Conservation (phyloP, 2,113 vertebrate species). For the Pomatostomus ruficeps region DNA sequence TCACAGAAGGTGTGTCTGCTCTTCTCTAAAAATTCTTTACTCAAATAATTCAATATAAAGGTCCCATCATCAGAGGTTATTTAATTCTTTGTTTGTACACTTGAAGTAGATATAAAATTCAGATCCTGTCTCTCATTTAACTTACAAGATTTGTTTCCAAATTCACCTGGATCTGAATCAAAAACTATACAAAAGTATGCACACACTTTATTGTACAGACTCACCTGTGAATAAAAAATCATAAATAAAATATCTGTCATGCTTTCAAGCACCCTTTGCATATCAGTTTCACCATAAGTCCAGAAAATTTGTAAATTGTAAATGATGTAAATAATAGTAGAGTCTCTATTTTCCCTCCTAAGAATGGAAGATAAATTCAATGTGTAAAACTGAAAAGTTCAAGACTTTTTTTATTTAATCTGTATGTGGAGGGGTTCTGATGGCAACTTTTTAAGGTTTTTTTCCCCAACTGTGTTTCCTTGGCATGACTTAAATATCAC, state of each 20-base stretch:
- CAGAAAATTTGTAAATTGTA: background rate
- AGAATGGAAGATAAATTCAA: background rate
- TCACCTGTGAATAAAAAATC: background rate
- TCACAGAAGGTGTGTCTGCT: background rate
- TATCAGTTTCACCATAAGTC: background rate
- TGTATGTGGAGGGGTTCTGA: background rate
- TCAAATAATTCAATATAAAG: background rate
- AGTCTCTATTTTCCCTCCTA: background rate
- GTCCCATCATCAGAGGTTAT: background rate
- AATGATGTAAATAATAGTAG: background rate
- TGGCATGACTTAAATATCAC: background rate
- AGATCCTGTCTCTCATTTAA: background rate
- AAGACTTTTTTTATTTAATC: background rate
- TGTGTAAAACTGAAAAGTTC: background rate
- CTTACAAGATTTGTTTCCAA: background rate
- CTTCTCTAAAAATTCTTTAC: background rate
- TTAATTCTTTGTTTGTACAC: background rate
- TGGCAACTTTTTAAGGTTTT: background rate
- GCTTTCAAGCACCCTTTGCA: background rate
- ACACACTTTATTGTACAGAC: background rate
- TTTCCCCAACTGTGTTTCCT: background rate
- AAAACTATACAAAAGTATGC: background rate
- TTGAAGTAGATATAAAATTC: background rate
- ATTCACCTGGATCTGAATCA: background rate
- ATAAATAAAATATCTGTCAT: background rate